A percentile compares a stretch with the other conserved stretches of the same genome.
These are phyloP conservation scores for Tromatobia lineatoria DNA, from an alignment of 2,888 invertebrate genomes.

Conservation along the genomic window DNA sequence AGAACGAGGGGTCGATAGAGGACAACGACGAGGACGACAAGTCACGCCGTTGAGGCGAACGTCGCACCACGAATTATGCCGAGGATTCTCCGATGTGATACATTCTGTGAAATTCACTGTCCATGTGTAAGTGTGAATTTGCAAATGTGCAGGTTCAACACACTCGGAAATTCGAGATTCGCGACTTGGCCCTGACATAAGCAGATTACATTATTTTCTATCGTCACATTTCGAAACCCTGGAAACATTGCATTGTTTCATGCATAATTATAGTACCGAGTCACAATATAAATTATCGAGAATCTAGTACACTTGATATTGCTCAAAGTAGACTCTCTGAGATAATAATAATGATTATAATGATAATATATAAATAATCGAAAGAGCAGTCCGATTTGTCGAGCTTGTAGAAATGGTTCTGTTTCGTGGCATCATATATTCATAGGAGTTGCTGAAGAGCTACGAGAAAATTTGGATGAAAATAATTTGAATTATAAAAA, in stretches of 20 bases:
- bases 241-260: not conserved
- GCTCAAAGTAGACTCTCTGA: not conserved
- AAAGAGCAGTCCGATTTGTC: not conserved
- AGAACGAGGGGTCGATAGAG: not conserved
- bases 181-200: constrained; percentile 45
- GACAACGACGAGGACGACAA: constrained; percentile 13
- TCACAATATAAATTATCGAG: constrained; percentile 8
- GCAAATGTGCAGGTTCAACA: not conserved
- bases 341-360: constrained; percentile 19
- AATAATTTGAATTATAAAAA: no score
- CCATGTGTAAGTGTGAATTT: not conserved
- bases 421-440: not conserved
- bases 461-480: constrained; percentile 15
- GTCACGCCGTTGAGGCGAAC: constrained; percentile 32
- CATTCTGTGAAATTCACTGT: constrained; percentile 30
- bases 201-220: constrained; percentile 10
- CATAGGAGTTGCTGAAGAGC: not conserved
- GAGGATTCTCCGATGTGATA: constrained; percentile 31
- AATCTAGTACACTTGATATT: constrained; percentile 33
- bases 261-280: constrained; percentile 38
- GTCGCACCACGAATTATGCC: constrained; percentile 24
- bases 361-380: constrained; percentile 10
- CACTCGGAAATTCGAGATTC: constrained; percentile 37
- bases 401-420: constrained; percentile 11
- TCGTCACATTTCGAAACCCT: constrained; percentile 27